These are phyloP conservation scores for Pituophis catenifer DNA, from an alignment of 2,113 vertebrate genomes.

Conservation along the genomic window DNA sequence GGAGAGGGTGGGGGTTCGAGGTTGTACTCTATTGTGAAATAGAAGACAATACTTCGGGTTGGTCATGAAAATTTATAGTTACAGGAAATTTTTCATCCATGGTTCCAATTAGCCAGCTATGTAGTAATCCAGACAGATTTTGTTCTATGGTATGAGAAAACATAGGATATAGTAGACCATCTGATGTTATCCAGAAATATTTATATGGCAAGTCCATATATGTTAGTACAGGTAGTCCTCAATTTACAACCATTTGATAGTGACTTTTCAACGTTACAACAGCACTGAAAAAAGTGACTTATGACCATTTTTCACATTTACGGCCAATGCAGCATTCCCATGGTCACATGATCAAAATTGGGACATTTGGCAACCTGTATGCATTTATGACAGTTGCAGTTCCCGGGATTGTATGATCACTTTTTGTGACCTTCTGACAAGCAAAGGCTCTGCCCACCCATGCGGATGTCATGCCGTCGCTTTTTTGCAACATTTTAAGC, in stretches of 20 bases:
- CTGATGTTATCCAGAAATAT: not conserved
- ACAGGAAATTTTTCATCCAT: not conserved
- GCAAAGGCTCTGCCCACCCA: not conserved
- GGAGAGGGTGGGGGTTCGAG: not conserved
- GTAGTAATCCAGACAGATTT: not conserved
- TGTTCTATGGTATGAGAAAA: not conserved
- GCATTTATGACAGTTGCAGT: not conserved
- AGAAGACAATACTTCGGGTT: not conserved
- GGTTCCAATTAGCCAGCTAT: not conserved
- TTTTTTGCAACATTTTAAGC: no score
- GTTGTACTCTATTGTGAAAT: not conserved
- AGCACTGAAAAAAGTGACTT: not conserved
- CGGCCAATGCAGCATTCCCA: not conserved
- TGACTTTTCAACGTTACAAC: not conserved
- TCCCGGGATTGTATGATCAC: not conserved
- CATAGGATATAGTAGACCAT: not conserved
- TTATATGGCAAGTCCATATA: not conserved
- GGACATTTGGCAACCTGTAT: not conserved
- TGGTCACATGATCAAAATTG: not conserved
- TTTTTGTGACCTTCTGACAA: not conserved
- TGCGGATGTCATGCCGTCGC: no score
- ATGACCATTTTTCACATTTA: not conserved
- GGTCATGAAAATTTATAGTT: not conserved
- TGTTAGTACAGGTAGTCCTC: not conserved
- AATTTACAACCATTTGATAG: not conserved